phyloP scores from a whole-genome alignment of 2,797 vertebrate genomes.

The Acanthiza pusilla region DNA sequence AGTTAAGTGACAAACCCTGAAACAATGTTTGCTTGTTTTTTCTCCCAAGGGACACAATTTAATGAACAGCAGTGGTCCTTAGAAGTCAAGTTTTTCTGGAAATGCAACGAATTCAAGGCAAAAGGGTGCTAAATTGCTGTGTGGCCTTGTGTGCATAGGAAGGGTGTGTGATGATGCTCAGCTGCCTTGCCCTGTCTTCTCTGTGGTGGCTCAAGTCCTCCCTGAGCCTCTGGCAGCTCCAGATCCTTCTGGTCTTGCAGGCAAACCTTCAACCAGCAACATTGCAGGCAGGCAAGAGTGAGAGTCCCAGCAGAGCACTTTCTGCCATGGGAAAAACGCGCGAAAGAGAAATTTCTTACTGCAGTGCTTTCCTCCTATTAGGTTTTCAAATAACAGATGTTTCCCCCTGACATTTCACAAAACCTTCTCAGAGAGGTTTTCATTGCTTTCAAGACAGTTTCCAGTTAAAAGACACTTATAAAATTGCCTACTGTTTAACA shows the following conservation, averaged over 20 bases:
- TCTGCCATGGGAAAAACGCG: background rate
- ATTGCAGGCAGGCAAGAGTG: background rate
- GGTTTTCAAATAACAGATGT: conserved; percentile 32
- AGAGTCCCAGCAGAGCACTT: conserved; percentile 8
- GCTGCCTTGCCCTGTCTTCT: background rate
- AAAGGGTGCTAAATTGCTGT: background rate
- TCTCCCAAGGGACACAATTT: background rate
- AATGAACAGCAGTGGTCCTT: background rate
- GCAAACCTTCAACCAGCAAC: background rate
- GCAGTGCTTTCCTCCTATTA: background rate
- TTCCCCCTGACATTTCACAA: conserved; percentile 43
- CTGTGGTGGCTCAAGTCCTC: background rate
- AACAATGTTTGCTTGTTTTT: background rate
- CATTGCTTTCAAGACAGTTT: conserved; percentile 37
- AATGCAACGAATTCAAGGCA: background rate
- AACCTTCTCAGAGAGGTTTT: conserved; percentile 15
- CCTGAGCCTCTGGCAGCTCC: background rate
- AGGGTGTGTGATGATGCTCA: background rate
- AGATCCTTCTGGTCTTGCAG: background rate
- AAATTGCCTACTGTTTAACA: conserved; percentile 44
- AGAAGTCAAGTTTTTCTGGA: background rate
- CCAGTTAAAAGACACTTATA: conserved; percentile 6
- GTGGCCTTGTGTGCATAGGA: background rate
- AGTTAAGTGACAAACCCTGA: background rate
- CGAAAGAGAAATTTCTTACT: background rate